Evolutionary conservation across 2,113 vertebrate genomes (phyloP), one percentile per base, ranked within the genome.

Genomic region (Mola mola): DNA sequence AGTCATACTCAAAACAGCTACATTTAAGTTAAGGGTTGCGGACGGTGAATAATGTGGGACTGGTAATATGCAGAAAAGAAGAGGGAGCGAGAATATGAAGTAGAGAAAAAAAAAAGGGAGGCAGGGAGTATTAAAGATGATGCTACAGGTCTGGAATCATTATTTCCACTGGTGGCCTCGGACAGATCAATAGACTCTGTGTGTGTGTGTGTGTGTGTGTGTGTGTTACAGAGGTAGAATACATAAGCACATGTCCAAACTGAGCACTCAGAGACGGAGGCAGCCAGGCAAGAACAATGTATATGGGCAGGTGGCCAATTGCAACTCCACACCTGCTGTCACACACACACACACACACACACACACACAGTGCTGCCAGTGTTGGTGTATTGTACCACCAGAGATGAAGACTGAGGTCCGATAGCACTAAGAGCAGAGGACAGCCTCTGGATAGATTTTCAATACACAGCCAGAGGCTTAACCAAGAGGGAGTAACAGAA

Each of bases 381-480:
- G 65, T 57, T 72, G 67, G 33, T 34, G 19, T 37, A 79, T 44
- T 51, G 61, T 74, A 64, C 62, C 79, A 76, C 25, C 55, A 86
- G 55, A 72, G 87, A 83, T 83, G 61, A 84, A 85, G 77, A 82
- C 79, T 38, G 58, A 79, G 79, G 68, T 63, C 79, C 13, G 41
- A 78, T 82, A 73, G 77, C 59, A 28, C 66, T 73, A 62, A 77
- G 80, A 76, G 63, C 55, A 63, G 55, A 70, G 73, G 71, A 82
- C 81, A 73, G 85, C 66, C 83, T 79, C 67, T 76, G 69, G 81
- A 87, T 86, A 82, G 87, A 88, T 90, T 89, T 89, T 79, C 80
- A 78, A 89, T 86, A 86, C 37, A 42, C 68, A 82, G 66, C 67
- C 66, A 69, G 72, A 63, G 60, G 80, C 88, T 89, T 87, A 86